Conservation (phyloP, 2,113 vertebrate genomes). For the Pseudopodoces humilis region DNA sequence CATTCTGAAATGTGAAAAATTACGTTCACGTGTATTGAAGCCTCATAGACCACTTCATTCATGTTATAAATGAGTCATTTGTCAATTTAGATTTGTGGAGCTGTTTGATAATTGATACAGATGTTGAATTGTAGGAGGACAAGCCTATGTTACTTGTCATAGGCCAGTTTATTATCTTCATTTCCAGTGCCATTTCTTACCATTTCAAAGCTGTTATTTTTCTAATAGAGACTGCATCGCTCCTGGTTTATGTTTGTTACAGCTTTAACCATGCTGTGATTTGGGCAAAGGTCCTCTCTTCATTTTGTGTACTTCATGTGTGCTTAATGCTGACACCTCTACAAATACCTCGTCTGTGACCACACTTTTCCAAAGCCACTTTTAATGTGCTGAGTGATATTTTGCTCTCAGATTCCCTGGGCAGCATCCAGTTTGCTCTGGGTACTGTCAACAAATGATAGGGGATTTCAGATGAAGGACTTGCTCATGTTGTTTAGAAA, state of each 20-base stretch:
- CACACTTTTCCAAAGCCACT: neutral
- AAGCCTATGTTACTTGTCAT: neutral
- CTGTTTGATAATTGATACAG: neutral
- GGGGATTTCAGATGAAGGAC: neutral
- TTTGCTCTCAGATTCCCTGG: conserved; percentile 8
- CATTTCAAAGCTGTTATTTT: neutral
- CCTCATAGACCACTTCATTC: neutral
- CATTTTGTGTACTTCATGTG: neutral
- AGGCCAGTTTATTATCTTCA: neutral
- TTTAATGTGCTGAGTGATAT: neutral
- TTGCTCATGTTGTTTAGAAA: neutral
- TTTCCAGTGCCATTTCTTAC: neutral
- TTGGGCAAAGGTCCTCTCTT: neutral
- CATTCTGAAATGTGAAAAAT: neutral
- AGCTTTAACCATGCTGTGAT: neutral
- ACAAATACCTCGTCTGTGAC: neutral
- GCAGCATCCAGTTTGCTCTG: conserved; percentile 7
- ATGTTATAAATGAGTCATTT: neutral
- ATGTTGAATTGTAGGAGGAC: neutral
- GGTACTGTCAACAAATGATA: neutral
- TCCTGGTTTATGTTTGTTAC: neutral
- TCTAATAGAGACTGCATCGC: neutral
- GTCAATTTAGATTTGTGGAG: neutral
- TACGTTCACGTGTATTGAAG: neutral
- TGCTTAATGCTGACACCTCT: neutral